phyloP scores from a whole-genome alignment of 2,888 invertebrate species.

The Ramazzottius varieornatus region DNA sequence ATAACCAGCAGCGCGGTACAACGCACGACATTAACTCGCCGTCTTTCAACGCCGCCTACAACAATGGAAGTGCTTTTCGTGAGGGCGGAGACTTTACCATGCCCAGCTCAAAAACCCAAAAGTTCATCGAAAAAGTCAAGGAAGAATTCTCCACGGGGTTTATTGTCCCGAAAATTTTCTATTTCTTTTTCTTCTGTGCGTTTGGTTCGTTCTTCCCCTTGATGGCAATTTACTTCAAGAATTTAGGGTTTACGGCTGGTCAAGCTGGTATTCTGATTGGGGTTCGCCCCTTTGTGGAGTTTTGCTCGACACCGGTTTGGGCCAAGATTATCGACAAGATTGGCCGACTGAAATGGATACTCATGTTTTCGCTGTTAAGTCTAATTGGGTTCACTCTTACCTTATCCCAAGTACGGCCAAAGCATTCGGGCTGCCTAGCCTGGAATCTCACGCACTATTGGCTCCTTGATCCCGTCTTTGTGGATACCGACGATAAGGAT shows the following conservation, averaged over 20 bases:
- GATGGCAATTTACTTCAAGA: conserved; percentile 97
- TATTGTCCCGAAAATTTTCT: conserved; percentile 78
- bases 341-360: conserved; percentile 32
- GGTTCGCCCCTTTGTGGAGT: conserved; percentile 82
- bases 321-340: conserved; percentile 29
- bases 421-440: conserved; percentile 58
- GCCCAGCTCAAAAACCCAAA: background rate
- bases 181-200: conserved; percentile 96
- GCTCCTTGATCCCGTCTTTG: conserved; percentile 12
- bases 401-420: conserved; percentile 76
- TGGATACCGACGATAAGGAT: background rate
- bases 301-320: conserved; percentile 91
- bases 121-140: background rate
- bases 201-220: conserved; percentile 92
- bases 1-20: background rate
- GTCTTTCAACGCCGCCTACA: background rate
- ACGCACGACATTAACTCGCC: background rate
- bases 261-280: conserved; percentile 37
- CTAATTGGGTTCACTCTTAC: conserved; percentile 94
- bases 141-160: conserved; percentile 2
- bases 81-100: background rate
- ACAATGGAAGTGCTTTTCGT: background rate
- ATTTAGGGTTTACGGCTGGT: conserved; percentile 36
- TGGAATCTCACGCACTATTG: conserved; percentile 32
- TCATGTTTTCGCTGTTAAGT: conserved; percentile 64